A percentile compares a stretch with the other conserved stretches of the same genome.
These are phyloP conservation scores for Lepas anatifera DNA, from an alignment of 2,888 invertebrate species.

Conservation along the genomic window DNA sequence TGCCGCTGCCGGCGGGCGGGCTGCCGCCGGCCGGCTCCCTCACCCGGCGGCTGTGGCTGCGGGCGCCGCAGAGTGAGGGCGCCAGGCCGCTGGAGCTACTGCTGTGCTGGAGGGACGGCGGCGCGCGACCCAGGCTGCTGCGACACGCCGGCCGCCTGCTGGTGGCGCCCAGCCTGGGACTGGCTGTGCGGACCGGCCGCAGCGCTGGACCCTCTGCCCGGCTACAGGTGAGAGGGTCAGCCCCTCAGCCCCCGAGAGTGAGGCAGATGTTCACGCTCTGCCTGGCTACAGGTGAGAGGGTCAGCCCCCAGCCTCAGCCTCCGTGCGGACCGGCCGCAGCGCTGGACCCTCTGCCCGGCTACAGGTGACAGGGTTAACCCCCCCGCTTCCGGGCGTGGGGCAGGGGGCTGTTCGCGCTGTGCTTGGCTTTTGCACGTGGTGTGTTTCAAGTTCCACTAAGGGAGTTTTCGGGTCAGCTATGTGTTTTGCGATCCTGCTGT, in stretches of 20 bases:
- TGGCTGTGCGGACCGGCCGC: not conserved
- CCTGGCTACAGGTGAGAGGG: not conserved
- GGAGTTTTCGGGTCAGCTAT: too few species aligned
- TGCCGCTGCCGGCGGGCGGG: not conserved
- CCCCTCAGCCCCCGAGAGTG: too few species aligned
- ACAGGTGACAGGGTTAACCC: too few species aligned
- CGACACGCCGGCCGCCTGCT: conserved; percentile 1
- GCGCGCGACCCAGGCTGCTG: not conserved
- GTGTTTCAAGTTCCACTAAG: too few species aligned
- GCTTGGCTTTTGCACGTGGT: too few species aligned
- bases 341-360: not conserved
- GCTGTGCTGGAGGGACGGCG: not conserved
- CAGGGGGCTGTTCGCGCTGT: too few species aligned
- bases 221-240: too few species aligned
- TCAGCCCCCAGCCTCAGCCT: too few species aligned
- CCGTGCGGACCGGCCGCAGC: not conserved
- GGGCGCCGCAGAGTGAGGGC: not conserved
- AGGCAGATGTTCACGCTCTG: not conserved
- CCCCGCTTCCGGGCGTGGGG: too few species aligned
- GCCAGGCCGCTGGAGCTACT: not conserved
- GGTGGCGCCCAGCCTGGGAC: not conserved
- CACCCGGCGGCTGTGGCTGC: not conserved
- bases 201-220: not conserved
- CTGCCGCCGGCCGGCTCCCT: not conserved
- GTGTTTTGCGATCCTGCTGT: too few species aligned